These are phyloP conservation scores for Serilophus lunatus DNA, from an alignment of 2,113 vertebrate species.

Conservation along the genomic window DNA sequence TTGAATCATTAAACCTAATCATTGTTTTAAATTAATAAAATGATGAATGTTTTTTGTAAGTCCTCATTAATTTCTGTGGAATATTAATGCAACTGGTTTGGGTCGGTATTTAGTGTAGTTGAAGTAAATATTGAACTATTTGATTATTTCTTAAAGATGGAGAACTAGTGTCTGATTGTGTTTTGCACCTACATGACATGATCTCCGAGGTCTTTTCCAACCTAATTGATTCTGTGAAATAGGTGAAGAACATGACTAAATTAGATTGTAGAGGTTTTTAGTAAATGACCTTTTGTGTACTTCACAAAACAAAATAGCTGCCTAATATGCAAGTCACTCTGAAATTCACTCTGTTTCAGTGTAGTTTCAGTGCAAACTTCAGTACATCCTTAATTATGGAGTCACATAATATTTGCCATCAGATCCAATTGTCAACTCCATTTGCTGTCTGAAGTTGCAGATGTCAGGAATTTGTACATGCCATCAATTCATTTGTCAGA, in stretches of 20 bases:
- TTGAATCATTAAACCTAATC: neutral
- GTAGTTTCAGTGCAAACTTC: slow-evolving; percentile 14
- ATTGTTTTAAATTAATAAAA: neutral
- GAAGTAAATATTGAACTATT: neutral
- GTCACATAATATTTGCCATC: slow-evolving; percentile 57
- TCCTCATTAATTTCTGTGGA: neutral
- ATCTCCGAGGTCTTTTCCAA: neutral
- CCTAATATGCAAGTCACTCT: neutral
- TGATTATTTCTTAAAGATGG: neutral
- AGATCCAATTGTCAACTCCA: slow-evolving; percentile 52
- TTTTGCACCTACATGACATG: neutral
- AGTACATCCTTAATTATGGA: slow-evolving; percentile 32
- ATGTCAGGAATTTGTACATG: slow-evolving; percentile 48
- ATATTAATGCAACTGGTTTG: neutral
- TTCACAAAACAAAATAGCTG: neutral
- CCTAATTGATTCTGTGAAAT: neutral
- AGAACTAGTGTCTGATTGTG: neutral
- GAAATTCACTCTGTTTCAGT: neutral
- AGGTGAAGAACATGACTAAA: neutral
- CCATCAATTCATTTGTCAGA: slow-evolving; percentile 54
- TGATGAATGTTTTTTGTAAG: neutral
- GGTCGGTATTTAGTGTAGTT: neutral
- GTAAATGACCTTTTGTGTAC: neutral
- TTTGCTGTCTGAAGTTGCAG: slow-evolving; percentile 23
- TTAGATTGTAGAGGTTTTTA: neutral